Evolutionary conservation across 1,140 invertebrate genomes (phyloP).

Genomic region (Hestina assimilis): DNA sequence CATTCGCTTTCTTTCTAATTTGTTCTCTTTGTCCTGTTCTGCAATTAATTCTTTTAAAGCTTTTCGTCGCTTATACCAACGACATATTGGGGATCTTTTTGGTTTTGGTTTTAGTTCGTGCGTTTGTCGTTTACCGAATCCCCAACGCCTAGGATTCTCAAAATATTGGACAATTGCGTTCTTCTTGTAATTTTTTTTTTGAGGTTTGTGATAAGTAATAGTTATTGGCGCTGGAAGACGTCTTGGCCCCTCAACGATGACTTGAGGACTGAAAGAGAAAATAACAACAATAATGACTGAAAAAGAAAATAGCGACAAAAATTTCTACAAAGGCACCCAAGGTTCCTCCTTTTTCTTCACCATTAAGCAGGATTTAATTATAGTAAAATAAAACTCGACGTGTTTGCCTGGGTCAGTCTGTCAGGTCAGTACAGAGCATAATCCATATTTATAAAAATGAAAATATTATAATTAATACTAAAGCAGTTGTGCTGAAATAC

Average conservation of each 20-base stretch:
- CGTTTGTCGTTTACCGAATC: constrained; percentile 8
- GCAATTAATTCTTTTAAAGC: constrained; percentile 26
- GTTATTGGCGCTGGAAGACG: constrained; percentile 19
- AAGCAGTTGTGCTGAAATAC: no score
- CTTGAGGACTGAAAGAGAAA: constrained; percentile 23
- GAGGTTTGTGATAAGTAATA: constrained; percentile 19
- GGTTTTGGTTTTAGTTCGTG: constrained; percentile 13
- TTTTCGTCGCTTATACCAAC: constrained; percentile 35
- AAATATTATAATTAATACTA: no score
- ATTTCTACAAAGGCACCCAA: no score
- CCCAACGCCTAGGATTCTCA: constrained; percentile 19
- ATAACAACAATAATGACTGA: not conserved
- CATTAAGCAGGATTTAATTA: no score
- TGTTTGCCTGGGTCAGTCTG: no score
- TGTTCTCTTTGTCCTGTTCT: constrained; percentile 22
- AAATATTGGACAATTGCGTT: constrained; percentile 9
- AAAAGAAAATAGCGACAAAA: no score
- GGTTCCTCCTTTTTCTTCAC: no score
- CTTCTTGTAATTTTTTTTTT: constrained; percentile 10
- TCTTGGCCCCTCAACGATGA: constrained; percentile 24
- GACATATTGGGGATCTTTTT: constrained; percentile 17
- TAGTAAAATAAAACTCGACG: no score
- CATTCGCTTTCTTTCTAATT: constrained; percentile 2
- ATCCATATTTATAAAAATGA: no score
- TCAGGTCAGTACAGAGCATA: no score